These are phyloP conservation scores for Seladonia tumulorum DNA, from an alignment of 2,888 invertebrate genomes.

Conservation along the genomic window DNA sequence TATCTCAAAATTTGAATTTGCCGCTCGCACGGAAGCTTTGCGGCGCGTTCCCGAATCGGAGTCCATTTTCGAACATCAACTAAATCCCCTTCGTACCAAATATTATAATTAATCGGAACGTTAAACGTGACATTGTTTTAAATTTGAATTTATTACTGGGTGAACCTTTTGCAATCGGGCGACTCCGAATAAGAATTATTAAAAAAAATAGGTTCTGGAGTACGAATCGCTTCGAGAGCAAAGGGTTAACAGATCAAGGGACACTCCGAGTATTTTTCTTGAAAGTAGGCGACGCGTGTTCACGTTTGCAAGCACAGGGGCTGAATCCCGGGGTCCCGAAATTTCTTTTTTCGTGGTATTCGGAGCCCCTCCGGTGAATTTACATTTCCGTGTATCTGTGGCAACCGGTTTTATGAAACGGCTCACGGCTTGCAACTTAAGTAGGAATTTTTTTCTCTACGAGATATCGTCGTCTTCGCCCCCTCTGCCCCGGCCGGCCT, in stretches of 20 bases:
- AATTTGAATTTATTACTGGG: too few relatives aligned
- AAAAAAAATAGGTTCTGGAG: background rate
- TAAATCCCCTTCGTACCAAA: background rate
- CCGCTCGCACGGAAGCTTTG: background rate
- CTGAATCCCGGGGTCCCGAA: slow-evolving; percentile 25
- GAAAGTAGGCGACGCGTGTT: slow-evolving; percentile 3
- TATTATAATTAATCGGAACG: too few relatives aligned
- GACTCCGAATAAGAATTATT: too few relatives aligned
- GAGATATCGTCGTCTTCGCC: slow-evolving; percentile 24
- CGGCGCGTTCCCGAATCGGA: background rate
- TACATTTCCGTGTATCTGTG: slow-evolving; percentile 64
- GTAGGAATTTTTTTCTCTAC: slow-evolving; percentile 51
- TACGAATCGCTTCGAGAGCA: background rate
- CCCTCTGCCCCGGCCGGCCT: background rate
- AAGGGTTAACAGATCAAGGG: background rate
- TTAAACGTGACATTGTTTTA: too few relatives aligned
- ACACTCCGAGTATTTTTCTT: background rate
- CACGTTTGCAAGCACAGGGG: background rate
- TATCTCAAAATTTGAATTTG: slow-evolving; percentile 7
- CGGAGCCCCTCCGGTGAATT: slow-evolving; percentile 43
- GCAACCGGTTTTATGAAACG: slow-evolving; percentile 63
- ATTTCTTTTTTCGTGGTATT: slow-evolving; percentile 45
- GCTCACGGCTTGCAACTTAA: slow-evolving; percentile 53
- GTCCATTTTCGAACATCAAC: background rate
- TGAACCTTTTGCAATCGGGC: too few relatives aligned